Base-by-base conservation (phyloP, 1,140 invertebrate species). In the Ctenoplectra terminalis region DNA sequence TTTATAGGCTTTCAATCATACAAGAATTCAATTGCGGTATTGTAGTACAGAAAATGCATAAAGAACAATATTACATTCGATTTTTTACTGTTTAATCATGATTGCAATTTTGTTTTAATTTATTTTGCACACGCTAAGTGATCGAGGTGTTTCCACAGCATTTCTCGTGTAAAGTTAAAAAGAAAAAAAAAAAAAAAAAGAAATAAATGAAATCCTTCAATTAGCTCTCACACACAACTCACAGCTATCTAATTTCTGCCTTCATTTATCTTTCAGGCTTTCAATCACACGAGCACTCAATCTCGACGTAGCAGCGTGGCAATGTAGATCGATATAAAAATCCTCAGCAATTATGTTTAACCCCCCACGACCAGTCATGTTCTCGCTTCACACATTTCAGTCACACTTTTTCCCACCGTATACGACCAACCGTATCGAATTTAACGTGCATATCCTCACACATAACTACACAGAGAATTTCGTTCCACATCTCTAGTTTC, bases 211-310 rank as follows among this genome's bases (percentile, higher is more conserved):
- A 69, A 69, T 69, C 20, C 46, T 69, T 69, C 66, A 34, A 69
- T 69, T 69, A 69, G 46, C 11, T 50, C 46, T 69, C 43, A 13
- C 29, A 50, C 46, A 50, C 20, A 3, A 8, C 20, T 20, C 23
- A 31, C 13, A 5, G 20, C 20, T 69, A 56, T 61, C 71, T 74
- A 58, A 61, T 74, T 61, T 60, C 56, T 74, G 37, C 34, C 37
- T 37, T 11, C 40, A 71, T 74, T 61, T 60, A 74, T 61, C 52
- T 74, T 17, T 13, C 54, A 0, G 43, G 40, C 56, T 43, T 61
- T 74, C 54, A 61, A 60, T 74, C 71, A 31, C 71, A 61, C 20
- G 56, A 31, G 26, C 26, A 34, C 56, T 61, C 56, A 40, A 71
- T 71, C 69, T 54, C n/a, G n/a, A 56, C 34, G 31, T 29, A 20